These are phyloP conservation scores for Platysternon megacephalum DNA, from an alignment of 2,113 vertebrate species.

Conservation along the genomic window DNA sequence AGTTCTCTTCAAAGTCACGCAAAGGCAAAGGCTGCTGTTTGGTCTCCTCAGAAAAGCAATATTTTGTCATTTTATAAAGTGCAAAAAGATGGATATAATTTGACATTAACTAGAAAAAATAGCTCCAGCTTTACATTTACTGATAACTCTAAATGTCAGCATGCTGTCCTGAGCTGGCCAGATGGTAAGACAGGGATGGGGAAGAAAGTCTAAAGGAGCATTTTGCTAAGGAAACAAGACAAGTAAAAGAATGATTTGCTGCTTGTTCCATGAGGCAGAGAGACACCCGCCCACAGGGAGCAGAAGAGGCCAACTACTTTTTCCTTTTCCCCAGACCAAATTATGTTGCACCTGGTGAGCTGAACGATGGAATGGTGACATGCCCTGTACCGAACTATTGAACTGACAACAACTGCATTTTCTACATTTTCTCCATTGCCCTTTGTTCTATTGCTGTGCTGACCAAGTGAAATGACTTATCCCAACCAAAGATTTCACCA, in stretches of 20 bases:
- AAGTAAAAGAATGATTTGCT: neutral
- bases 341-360: neutral
- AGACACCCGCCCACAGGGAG: neutral
- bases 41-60: neutral
- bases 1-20: neutral
- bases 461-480: constrained; percentile 4
- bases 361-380: neutral
- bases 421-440: neutral
- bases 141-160: no score
- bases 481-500: constrained; percentile 42
- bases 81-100: neutral
- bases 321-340: neutral
- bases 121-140: neutral
- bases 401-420: neutral
- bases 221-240: no score
- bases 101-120: neutral
- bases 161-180: no score
- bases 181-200: no score
- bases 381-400: neutral
- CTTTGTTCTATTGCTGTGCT: neutral
- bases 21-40: neutral
- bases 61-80: neutral
- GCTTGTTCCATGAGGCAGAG: neutral
- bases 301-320: no score
- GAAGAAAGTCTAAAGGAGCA: no score